Evolutionary conservation across 2,113 vertebrate genomes (phyloP), one percentile per base, ranked within the genome.

Genomic region (Catharus fuscescens): DNA sequence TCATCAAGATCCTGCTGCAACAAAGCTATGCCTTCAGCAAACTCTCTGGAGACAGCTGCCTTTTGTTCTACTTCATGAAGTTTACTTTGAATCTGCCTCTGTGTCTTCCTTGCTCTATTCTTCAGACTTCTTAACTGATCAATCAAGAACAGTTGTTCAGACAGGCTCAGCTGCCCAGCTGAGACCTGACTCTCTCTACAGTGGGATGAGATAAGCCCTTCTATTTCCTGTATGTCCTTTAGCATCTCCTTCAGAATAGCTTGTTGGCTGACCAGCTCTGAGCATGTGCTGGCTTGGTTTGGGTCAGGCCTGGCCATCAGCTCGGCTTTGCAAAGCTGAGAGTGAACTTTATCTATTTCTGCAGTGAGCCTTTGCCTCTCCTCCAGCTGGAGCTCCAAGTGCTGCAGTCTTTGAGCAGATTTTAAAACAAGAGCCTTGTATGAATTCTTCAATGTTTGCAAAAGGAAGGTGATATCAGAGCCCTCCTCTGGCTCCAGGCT

Each of bases 361-460:
- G 97, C 97, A 48, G 97, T 97, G 86, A 99, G 96, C 65, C 97
- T 98, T 61, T 98, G 98, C 73, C 99, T 98, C 57, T 98, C 98
- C 95, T 98, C 98, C 93, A 99, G 95, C 40, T 98, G 98, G 8
- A 97, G 97, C 96, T 99, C 98, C 12, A 98, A 94, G 45, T 98
- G 97, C 61, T 98, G 98, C 71, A 99, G 95, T 12, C 98, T 97
- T 38, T 96, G 94, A 48, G 96, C 76, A 11, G 98, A 97, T 94
- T 98, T 98, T 90, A 98, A 97, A 57, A 97, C 92, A 6, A 99
- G 98, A 32, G 92, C 97, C 91, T 98, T 98, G 62, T 98, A 98
- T 28, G 98, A 97, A 59, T 96, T 93, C 66, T 98, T 97, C 20
- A 99, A 80, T 54, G 96, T 93, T 28, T 97, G 92, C 18, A 99